phyloP scores from a whole-genome alignment of 2,113 vertebrate genomes.

The Apteryx mantelli region DNA sequence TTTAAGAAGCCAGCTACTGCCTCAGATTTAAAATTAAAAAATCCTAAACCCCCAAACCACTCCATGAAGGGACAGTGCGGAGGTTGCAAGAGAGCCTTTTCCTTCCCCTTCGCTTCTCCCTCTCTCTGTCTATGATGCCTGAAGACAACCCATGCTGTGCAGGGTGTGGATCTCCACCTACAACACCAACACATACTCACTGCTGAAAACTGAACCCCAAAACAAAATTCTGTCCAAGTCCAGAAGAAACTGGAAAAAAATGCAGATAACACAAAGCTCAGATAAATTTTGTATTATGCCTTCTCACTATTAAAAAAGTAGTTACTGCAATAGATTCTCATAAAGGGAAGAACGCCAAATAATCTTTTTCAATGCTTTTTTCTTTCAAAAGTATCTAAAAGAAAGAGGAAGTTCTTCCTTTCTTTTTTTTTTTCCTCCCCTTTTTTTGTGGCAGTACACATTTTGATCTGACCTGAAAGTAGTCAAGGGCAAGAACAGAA shows the following conservation, averaged over 20 bases:
- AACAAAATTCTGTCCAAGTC: not conserved
- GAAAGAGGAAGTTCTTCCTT: not conserved
- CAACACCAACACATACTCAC: not conserved
- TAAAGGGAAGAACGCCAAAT: not conserved
- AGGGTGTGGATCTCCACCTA: not conserved
- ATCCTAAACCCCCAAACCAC: fast-evolving
- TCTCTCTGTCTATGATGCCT: not conserved
- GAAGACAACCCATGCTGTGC: not conserved
- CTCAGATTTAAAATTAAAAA: not conserved
- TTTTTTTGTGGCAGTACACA: not conserved
- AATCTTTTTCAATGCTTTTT: not conserved
- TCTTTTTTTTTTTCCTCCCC: not conserved
- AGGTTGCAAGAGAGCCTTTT: not conserved
- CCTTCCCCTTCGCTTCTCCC: not conserved
- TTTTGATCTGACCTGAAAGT: constrained; percentile 51
- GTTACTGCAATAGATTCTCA: not conserved
- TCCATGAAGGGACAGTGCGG: not conserved
- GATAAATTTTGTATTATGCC: not conserved
- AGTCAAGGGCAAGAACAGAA: constrained; percentile 35
- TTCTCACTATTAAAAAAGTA: not conserved
- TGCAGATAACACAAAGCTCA: not conserved
- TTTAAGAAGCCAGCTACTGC: not conserved
- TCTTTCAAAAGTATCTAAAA: constrained; percentile 13
- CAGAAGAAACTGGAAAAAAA: not conserved
- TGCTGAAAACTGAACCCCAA: not conserved